Base-by-base conservation (phyloP, 2,888 invertebrate species). In the Chironomus riparius region DNA sequence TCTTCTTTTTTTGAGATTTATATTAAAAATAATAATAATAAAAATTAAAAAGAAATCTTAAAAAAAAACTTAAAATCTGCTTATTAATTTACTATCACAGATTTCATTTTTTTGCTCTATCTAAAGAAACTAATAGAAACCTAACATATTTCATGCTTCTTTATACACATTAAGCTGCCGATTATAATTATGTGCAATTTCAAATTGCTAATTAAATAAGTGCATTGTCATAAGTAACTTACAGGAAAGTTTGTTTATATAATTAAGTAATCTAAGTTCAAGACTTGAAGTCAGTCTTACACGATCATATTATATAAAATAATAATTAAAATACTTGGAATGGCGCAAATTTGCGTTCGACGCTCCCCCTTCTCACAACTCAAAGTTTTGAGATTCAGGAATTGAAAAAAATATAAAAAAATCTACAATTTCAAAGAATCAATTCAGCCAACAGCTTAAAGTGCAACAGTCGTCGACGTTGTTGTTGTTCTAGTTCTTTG, bases 41-140 rank as follows among this genome's bases (percentile, higher is more conserved):
- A n/a, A n/a, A n/a, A n/a, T n/a, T n/a, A n/a, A n/a, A n/a, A n/a
- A n/a, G n/a, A n/a, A n/a, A 38, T 10, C 10, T 1, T 12, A 13
- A 24, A 65, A 13, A 65, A 21, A 65, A 13, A 24, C 56, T 56
- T 56, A 56, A 56, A 56, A 56, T 56, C 56, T 56, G 65, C 72
- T 73, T 73, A 73, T 47, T 5, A 28, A n/a, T 28, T 73, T 73
- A 73, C 38, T 73, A 73, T 73, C 72, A 73, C 72, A 73, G 72
- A 50, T 22, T 71, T 56, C 56, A 56, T 56, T 56, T n/a, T n/a
- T n/a, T 38, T 56, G 56, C 56, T 56, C n/a, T 38, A 38, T 38
- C 38, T 38, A 38, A 38, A 38, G 38, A 38, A 38, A 56, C 56
- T 56, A 56, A 50, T n/a, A 56, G 18, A 56, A 56, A 56, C 15